Percentiles rank a stretch among this genome's conserved stretches.
Evolutionary conservation across 2,113 vertebrate species (phyloP).

Genomic region (Clarias batrachus): DNA sequence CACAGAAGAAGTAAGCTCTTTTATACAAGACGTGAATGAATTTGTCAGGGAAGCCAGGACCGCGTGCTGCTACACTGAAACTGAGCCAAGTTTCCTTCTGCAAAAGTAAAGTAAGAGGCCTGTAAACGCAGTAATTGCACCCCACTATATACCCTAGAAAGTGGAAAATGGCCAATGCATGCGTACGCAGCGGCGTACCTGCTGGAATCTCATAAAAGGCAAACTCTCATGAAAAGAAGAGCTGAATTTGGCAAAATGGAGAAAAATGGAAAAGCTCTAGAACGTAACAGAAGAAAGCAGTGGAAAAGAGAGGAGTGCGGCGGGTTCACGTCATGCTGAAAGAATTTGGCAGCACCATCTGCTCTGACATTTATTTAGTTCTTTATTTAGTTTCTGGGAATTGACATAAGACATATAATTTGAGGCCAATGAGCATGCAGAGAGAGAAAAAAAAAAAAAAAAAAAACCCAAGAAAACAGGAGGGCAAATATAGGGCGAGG

Average conservation of each 20-base stretch:
- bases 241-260: neutral
- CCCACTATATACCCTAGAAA: constrained; percentile 18
- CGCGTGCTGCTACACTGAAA: neutral
- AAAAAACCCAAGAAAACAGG: constrained; percentile 32
- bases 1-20: neutral
- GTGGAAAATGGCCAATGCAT: constrained; percentile 17
- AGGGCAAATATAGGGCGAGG: constrained; percentile 40
- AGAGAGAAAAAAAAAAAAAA: constrained; percentile 44
- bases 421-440: constrained; percentile 66
- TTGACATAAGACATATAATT: constrained; percentile 77
- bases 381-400: constrained; percentile 61
- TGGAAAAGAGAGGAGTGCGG: constrained; percentile 73
- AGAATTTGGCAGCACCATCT: constrained; percentile 76
- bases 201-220: constrained; percentile 13
- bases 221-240: neutral
- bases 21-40: neutral
- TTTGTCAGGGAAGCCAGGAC: constrained; percentile 18
- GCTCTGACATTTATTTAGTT: constrained; percentile 67
- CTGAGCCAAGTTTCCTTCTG: constrained; percentile 29
- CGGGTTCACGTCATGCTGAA: constrained; percentile 82
- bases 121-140: constrained; percentile 12
- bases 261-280: neutral
- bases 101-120: neutral
- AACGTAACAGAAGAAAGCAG: constrained; percentile 20
- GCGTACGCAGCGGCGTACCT: neutral